Percentiles rank a stretch among this genome's conserved stretches.
These are phyloP conservation scores for Paradoxurus hermaphroditus DNA, from an alignment of 2,113 vertebrate species.

Conservation along the genomic window DNA sequence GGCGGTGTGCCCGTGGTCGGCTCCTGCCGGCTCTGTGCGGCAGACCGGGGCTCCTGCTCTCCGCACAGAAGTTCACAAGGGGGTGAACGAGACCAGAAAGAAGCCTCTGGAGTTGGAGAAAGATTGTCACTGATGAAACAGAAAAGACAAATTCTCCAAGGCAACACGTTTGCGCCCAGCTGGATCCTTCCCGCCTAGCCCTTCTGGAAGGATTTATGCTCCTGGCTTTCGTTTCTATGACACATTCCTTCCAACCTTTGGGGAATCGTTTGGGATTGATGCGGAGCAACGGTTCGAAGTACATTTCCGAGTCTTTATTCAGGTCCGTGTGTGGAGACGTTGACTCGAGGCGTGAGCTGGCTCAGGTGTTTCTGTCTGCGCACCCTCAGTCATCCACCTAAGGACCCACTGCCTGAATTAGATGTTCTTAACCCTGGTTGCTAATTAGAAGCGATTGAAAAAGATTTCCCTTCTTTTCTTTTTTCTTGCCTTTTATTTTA, in stretches of 20 bases:
- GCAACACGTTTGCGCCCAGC: accelerated
- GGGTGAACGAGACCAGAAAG: no score
- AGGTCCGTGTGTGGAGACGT: accelerated
- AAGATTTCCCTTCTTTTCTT: no score
- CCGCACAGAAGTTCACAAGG: not conserved
- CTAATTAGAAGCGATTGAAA: no score
- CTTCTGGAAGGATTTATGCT: accelerated
- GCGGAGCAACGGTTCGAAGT: accelerated
- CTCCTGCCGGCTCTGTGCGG: not conserved
- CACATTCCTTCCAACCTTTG: accelerated
- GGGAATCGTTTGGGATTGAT: not conserved
- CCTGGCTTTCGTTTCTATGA: accelerated
- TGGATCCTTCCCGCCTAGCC: accelerated
- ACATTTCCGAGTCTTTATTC: accelerated
- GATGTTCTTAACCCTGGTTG: not conserved
- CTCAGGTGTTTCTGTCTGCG: not conserved
- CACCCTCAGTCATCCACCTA: accelerated
- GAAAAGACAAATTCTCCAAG: not conserved
- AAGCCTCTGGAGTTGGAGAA: not conserved
- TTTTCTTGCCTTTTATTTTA: not conserved
- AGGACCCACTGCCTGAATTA: accelerated
- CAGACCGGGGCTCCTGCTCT: not conserved
- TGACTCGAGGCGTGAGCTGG: accelerated
- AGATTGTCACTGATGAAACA: no score
- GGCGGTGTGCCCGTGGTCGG: accelerated